A percentile compares a stretch with the other conserved stretches of the same genome.
Conservation (phyloP, 2,113 vertebrate genomes). For the Toxotes chatareus region DNA sequence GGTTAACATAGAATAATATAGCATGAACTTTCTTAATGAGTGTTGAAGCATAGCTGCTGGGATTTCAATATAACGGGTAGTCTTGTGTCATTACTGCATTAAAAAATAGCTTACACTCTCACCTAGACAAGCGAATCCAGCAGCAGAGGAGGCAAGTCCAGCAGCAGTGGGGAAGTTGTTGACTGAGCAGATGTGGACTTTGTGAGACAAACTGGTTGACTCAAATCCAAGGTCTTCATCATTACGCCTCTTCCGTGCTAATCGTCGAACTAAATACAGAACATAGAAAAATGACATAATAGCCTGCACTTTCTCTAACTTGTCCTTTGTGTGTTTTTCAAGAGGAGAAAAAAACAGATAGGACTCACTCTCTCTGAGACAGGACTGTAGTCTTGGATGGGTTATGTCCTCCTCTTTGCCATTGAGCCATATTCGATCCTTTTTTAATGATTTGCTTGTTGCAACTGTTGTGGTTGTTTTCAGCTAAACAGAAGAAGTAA, state of each 20-base stretch:
- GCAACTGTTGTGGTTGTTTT: constrained; percentile 92
- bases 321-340: not conserved
- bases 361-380: constrained; percentile 90
- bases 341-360: not conserved
- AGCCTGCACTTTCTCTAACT: not conserved
- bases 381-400: constrained; percentile 92
- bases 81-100: not conserved
- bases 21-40: not conserved
- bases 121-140: constrained; percentile 96
- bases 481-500: constrained; percentile 81
- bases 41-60: not conserved
- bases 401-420: constrained; percentile 88
- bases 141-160: constrained; percentile 93
- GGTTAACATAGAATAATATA: not conserved
- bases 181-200: constrained; percentile 91
- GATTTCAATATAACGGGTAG: not conserved
- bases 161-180: constrained; percentile 98
- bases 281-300: not conserved
- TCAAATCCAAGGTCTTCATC: constrained; percentile 43
- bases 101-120: constrained; percentile 41
- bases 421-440: constrained; percentile 95
- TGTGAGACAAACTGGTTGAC: constrained; percentile 81
- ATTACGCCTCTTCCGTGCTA: constrained; percentile 88
- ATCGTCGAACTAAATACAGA: constrained; percentile 86
- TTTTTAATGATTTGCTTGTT: constrained; percentile 87